phyloP scores from a whole-genome alignment of 2,888 invertebrate genomes.

The Noctua fimbriata region DNA sequence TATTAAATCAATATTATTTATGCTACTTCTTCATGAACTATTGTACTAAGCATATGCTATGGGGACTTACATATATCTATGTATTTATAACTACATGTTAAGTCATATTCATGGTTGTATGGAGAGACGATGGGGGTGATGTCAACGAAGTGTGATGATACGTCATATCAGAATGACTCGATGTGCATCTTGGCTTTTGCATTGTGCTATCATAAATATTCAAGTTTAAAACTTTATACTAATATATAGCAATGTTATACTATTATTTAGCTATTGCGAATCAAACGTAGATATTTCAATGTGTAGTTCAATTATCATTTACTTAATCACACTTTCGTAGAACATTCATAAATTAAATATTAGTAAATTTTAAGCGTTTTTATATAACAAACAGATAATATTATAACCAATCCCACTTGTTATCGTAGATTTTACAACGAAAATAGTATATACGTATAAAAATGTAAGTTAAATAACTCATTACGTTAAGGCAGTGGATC shows the following conservation, averaged over 20 bases:
- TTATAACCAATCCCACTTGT: constrained; percentile 80
- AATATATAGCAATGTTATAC: constrained; percentile 65
- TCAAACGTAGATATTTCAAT: constrained; percentile 75
- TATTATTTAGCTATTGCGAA: constrained; percentile 76
- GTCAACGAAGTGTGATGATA: constrained; percentile 74
- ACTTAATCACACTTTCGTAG: constrained; percentile 66
- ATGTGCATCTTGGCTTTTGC: constrained; percentile 71
- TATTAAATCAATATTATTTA: constrained; percentile 52
- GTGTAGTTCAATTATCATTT: constrained; percentile 74
- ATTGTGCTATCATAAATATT: constrained; percentile 74
- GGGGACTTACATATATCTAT: constrained; percentile 25
- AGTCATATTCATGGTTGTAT: constrained; percentile 48
- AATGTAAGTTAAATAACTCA: constrained; percentile 73
- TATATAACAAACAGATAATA: constrained; percentile 71
- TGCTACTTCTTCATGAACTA: constrained; percentile 40
- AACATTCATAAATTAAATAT: constrained; percentile 65
- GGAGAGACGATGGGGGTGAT: constrained; percentile 56
- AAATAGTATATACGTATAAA: constrained; percentile 82
- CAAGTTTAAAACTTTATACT: constrained; percentile 62
- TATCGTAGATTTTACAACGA: constrained; percentile 89
- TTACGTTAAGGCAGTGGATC: constrained; percentile 68
- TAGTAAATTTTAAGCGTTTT: constrained; percentile 69
- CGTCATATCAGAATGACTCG: constrained; percentile 78
- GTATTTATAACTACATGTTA: constrained; percentile 34
- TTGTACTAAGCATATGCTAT: constrained; percentile 46